phyloP scores from a whole-genome alignment of 2,888 invertebrate genomes.

The Sinelater perroti region DNA sequence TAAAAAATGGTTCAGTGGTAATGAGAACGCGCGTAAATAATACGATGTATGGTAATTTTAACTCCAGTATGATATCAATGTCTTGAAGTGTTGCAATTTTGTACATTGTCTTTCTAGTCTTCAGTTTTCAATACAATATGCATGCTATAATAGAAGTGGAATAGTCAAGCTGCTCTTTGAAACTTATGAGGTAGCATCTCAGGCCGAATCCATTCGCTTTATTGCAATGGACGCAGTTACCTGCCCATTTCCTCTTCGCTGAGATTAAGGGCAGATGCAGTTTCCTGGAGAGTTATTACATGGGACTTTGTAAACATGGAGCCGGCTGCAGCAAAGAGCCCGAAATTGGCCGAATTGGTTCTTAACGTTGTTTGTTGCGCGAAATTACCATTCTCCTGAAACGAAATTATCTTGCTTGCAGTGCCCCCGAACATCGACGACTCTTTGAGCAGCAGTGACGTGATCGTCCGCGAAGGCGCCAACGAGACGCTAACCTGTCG shows the following conservation, averaged over 20 bases:
- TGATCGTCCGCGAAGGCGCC: constrained; percentile 88
- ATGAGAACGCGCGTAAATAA: too few species aligned
- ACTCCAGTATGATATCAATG: neutral
- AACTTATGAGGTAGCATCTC: neutral
- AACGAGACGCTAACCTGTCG: constrained; percentile 89
- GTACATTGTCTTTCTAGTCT: neutral
- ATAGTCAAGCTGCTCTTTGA: neutral
- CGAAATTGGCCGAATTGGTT: constrained; percentile 14
- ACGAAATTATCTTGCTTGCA: constrained; percentile 57
- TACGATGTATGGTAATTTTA: neutral
- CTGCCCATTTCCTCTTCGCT: constrained; percentile 35
- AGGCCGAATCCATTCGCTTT: constrained; percentile 39
- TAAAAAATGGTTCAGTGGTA: too few species aligned
- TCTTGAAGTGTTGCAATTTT: neutral
- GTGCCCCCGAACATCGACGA: constrained; percentile 94
- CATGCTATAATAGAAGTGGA: too few species aligned
- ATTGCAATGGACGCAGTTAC: constrained; percentile 40
- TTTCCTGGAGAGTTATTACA: constrained; percentile 24
- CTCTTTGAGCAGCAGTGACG: constrained; percentile 88
- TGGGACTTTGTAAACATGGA: constrained; percentile 23
- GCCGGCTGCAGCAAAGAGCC: constrained; percentile 9
- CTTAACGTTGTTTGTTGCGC: constrained; percentile 4
- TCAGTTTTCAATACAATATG: neutral
- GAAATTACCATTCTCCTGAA: constrained; percentile 12
- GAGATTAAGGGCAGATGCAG: constrained; percentile 26